Conservation (phyloP, 1,140 invertebrate species). For the Rhyacophila brunnea region DNA sequence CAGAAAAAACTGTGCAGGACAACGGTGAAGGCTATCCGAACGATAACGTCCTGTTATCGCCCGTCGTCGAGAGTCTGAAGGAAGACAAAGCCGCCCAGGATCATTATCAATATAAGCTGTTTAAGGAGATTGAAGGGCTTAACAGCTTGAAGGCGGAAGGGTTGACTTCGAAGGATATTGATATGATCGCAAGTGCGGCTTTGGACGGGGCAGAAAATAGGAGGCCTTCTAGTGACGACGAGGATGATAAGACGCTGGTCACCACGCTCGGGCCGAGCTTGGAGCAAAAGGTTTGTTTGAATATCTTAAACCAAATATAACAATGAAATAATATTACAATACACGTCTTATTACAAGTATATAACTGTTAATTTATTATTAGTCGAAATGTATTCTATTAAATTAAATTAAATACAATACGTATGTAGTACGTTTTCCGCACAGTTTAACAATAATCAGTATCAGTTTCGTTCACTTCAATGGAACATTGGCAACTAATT, state of each 20-base stretch:
- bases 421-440: too few species aligned
- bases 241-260: slow-evolving; percentile 30
- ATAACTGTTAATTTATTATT: too few species aligned
- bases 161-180: slow-evolving; percentile 47
- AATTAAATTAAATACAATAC: too few species aligned
- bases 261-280: slow-evolving; percentile 51
- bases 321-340: too few species aligned
- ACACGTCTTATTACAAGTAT: too few species aligned
- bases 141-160: slow-evolving; percentile 50
- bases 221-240: slow-evolving; percentile 26
- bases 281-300: slow-evolving; percentile 46
- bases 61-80: slow-evolving; percentile 22
- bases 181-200: slow-evolving; percentile 45
- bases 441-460: too few species aligned
- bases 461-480: too few species aligned
- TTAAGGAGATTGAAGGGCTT: slow-evolving; percentile 46
- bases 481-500: too few species aligned
- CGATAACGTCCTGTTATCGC: slow-evolving; percentile 13
- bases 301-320: background rate
- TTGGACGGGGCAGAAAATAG: slow-evolving; percentile 38
- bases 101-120: slow-evolving; percentile 43
- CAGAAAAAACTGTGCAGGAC: background rate
- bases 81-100: slow-evolving; percentile 38
- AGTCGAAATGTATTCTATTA: too few species aligned
- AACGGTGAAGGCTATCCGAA: background rate